These are phyloP conservation scores for Eurystomus gularis DNA, from an alignment of 2,113 vertebrate species.

Conservation along the genomic window DNA sequence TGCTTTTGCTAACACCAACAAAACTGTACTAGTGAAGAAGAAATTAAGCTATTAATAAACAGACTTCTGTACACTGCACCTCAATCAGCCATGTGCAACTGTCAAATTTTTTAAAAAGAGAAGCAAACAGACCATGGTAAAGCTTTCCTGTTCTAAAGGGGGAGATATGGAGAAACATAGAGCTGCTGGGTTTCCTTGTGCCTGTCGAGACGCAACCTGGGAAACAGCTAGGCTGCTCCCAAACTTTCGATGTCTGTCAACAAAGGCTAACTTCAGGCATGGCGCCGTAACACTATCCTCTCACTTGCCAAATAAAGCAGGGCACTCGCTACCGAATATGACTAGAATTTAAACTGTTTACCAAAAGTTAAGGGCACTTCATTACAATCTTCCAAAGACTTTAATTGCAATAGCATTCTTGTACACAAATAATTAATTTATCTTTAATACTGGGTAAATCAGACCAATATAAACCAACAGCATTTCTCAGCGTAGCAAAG, in stretches of 20 bases:
- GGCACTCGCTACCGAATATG: rapidly evolving
- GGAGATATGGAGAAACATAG: not conserved
- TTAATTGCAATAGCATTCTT: not conserved
- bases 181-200: not conserved
- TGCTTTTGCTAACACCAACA: not conserved
- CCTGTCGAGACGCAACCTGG: not conserved
- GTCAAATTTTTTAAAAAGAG: not conserved
- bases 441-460: not conserved
- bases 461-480: not conserved
- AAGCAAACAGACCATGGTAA: rapidly evolving
- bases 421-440: not conserved
- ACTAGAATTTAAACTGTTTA: not conserved
- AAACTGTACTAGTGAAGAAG: not conserved
- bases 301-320: not conserved
- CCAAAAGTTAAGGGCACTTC: not conserved
- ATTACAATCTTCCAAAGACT: not conserved
- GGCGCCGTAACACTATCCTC: not conserved
- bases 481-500: not conserved
- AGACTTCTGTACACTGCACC: not conserved
- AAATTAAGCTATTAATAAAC: not conserved
- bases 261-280: not conserved
- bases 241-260: not conserved
- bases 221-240: not conserved
- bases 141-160: not conserved
- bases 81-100: not conserved